Percentiles rank a stretch among this genome's conserved stretches.
Conservation (phyloP, 2,888 invertebrate genomes). For the Apamea crenata region DNA sequence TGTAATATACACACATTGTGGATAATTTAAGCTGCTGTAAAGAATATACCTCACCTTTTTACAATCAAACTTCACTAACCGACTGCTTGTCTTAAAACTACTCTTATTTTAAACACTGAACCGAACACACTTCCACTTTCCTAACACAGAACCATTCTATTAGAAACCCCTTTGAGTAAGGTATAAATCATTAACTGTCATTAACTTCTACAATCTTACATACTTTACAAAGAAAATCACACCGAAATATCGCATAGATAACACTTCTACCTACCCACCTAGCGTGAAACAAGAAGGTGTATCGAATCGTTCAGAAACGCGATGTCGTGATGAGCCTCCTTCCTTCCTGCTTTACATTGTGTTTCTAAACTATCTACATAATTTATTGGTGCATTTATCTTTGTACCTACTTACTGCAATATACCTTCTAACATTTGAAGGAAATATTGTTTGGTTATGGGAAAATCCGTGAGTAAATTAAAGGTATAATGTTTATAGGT, state of each 20-base stretch:
- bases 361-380: conserved; percentile 36
- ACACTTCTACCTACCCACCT: neutral
- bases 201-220: neutral
- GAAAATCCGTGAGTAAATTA: neutral
- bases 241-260: conserved; percentile 32
- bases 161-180: neutral
- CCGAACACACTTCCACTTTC: neutral
- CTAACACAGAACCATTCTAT: neutral
- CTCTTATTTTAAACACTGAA: neutral
- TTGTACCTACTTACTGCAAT: neutral
- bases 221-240: conserved; percentile 9
- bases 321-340: conserved; percentile 48
- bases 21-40: too few species aligned
- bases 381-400: conserved; percentile 56
- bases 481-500: neutral
- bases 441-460: neutral
- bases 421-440: neutral
- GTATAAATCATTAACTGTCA: neutral
- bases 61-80: too few species aligned
- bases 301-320: conserved; percentile 55
- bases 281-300: conserved; percentile 34
- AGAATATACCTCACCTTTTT: too few species aligned
- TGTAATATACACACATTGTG: too few species aligned
- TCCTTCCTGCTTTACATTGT: conserved; percentile 45
- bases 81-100: neutral